Percentiles rank a stretch among this genome's conserved stretches.
These are phyloP conservation scores for Allobates femoralis DNA, from an alignment of 2,797 vertebrate genomes.

Conservation along the genomic window DNA sequence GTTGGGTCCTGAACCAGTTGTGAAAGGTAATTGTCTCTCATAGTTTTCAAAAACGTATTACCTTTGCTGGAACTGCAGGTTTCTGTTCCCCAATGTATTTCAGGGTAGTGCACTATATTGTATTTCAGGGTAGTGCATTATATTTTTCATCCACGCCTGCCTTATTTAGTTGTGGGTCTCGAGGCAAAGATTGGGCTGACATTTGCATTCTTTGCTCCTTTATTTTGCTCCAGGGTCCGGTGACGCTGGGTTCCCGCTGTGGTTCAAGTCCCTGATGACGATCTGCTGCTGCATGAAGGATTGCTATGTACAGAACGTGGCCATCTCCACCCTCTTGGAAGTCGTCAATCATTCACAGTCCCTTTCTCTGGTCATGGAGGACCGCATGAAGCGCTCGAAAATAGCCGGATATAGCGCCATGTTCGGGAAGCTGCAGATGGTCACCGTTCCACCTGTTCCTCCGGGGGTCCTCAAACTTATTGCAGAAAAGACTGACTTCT, in stretches of 20 bases:
- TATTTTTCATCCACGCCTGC: too few species aligned
- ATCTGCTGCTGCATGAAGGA: conserved; percentile 90
- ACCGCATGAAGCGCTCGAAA: conserved; percentile 89
- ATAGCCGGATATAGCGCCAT: conserved; percentile 83
- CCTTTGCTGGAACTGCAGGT: too few species aligned
- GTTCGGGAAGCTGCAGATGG: conserved; percentile 91
- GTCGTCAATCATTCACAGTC: conserved; percentile 96
- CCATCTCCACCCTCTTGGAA: conserved; percentile 90
- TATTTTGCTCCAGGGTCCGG: conserved; percentile 70
- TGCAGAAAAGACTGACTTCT: conserved; percentile 90
- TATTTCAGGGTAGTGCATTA: too few species aligned
- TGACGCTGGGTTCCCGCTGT: conserved; percentile 79
- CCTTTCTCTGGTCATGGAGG: conserved; percentile 91
- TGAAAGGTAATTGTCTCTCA: too few species aligned
- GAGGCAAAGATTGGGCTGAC: too few species aligned
- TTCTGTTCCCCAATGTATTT: too few species aligned
- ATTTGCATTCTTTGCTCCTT: not conserved
- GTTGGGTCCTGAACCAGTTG: too few species aligned
- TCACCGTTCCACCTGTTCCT: conserved; percentile 89
- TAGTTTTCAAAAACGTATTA: too few species aligned
- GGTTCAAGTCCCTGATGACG: conserved; percentile 92
- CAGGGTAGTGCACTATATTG: too few species aligned
- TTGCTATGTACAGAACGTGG: conserved; percentile 88
- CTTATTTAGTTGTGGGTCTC: too few species aligned
- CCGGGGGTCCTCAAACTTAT: conserved; percentile 83